A percentile compares a stretch with the other conserved stretches of the same genome.
Evolutionary conservation across 2,888 invertebrate species (phyloP).

Genomic region (Caenorhabditis sulstoni): DNA sequence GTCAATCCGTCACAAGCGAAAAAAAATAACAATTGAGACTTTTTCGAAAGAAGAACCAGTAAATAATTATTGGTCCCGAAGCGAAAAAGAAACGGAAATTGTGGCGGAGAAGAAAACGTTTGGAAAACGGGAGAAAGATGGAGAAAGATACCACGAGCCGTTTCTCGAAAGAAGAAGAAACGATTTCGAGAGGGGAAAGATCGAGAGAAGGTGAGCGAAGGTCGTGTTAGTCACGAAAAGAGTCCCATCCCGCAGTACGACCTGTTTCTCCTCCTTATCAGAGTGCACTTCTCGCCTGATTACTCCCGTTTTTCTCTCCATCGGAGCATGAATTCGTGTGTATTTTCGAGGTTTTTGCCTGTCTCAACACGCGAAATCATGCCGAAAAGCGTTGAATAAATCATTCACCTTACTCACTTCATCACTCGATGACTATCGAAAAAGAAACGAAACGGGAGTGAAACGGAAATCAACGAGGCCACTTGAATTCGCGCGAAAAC

Average conservation of each 20-base stretch:
- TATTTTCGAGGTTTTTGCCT: slow-evolving; percentile 3
- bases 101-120: neutral
- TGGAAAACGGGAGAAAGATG: neutral
- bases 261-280: neutral
- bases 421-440: slow-evolving; percentile 1
- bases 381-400: slow-evolving; percentile 16
- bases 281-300: slow-evolving; percentile 14
- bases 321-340: slow-evolving; percentile 20
- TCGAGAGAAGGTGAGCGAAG: too few relatives aligned
- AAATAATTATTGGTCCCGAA: slow-evolving; percentile 11
- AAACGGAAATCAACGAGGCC: neutral
- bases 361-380: slow-evolving; percentile 30
- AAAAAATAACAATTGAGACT: slow-evolving; percentile 20
- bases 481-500: slow-evolving; percentile 12
- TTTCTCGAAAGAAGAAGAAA: neutral
- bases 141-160: neutral
- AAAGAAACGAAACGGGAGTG: neutral
- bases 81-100: neutral
- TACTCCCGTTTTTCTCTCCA: slow-evolving; percentile 13
- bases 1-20: neutral
- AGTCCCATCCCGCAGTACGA: neutral
- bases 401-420: neutral
- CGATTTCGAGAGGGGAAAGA: too few relatives aligned
- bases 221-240: neutral
- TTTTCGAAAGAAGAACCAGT: slow-evolving; percentile 1